These are phyloP conservation scores for Diadumene lineata DNA, from an alignment of 92 coral and sea anemone species.

Conservation along the genomic window DNA sequence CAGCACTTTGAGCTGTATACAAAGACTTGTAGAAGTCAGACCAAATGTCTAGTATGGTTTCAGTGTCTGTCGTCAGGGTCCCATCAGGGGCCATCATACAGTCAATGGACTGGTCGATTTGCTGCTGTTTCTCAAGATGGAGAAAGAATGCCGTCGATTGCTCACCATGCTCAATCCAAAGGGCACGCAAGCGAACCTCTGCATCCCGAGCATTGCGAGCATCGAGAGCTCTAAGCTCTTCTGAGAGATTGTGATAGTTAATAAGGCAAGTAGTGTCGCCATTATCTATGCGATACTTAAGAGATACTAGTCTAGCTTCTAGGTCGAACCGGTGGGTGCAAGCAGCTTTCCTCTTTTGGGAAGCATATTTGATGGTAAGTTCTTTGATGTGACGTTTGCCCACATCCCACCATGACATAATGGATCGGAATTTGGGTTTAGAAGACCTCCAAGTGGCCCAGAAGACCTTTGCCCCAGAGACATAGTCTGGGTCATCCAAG, in stretches of 20 bases:
- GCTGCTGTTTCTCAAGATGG: background rate
- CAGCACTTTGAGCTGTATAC: background rate
- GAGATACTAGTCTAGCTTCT: background rate
- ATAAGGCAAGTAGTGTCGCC: background rate
- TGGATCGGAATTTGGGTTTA: background rate
- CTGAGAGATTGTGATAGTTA: background rate
- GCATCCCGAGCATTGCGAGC: background rate
- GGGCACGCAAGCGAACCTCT: constrained; percentile 2
- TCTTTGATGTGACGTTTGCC: constrained; percentile 26
- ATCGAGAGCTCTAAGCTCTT: background rate
- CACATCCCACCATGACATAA: constrained; percentile 41
- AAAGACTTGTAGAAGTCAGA: constrained; percentile 2
- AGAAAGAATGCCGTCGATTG: constrained; percentile 19
- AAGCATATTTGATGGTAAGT: background rate
- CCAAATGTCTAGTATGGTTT: constrained; percentile 11
- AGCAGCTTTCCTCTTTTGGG: background rate
- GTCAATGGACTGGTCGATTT: background rate
- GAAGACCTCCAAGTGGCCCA: constrained; percentile 4
- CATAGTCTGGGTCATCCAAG: background rate
- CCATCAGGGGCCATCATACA: background rate
- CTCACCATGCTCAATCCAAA: constrained; percentile 46
- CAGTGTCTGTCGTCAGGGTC: background rate
- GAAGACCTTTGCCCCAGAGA: background rate
- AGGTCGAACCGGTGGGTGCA: background rate
- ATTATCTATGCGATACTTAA: background rate